A percentile compares a stretch with the other conserved stretches of the same genome.
phyloP scores from a whole-genome alignment of 2,888 invertebrate genomes.

The Aphrophora alni region DNA sequence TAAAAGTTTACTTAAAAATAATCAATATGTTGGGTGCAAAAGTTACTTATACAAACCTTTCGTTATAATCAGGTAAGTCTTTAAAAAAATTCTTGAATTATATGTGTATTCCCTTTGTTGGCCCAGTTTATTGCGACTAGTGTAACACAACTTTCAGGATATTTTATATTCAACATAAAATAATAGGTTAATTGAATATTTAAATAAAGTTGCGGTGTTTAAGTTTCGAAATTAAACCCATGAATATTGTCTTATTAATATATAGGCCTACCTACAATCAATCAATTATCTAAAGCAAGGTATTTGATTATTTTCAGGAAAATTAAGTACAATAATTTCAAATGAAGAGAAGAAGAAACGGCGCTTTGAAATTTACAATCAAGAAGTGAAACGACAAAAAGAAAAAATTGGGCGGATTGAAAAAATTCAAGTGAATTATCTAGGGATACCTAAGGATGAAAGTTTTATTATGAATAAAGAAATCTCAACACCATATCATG shows the following conservation, averaged over 20 bases:
- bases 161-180: no score
- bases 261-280: background rate
- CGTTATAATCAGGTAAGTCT: no score
- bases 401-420: conserved; percentile 82
- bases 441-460: conserved; percentile 75
- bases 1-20: no score
- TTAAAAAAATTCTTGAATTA: no score
- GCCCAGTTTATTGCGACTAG: no score
- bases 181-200: no score
- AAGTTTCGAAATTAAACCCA: background rate
- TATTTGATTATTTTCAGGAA: conserved; percentile 10
- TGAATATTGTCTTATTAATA: background rate
- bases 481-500: conserved; percentile 91
- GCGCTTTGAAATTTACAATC: conserved; percentile 74
- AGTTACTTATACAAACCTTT: no score
- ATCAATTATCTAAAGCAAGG: background rate
- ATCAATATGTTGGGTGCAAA: no score
- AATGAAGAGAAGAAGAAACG: conserved; percentile 51
- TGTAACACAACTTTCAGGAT: no score
- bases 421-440: conserved; percentile 86
- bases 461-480: conserved; percentile 88
- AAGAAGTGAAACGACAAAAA: conserved; percentile 77
- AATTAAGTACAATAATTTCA: background rate
- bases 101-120: no score
- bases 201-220: no score